phyloP scores from a whole-genome alignment of 2,113 vertebrate genomes.

The Talpa occidentalis region DNA sequence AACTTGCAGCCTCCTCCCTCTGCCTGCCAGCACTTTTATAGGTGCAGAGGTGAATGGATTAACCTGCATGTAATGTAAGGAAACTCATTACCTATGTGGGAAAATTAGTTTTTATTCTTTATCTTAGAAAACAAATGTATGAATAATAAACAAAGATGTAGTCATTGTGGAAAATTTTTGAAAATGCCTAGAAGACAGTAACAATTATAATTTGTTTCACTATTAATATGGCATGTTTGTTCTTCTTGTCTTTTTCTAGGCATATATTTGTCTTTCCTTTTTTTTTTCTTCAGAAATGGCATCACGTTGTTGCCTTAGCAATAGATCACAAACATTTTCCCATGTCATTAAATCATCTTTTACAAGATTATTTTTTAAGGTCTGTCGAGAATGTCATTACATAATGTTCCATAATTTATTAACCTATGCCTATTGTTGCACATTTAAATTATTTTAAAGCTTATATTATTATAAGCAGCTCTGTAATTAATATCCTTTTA shows the following conservation, averaged over 20 bases:
- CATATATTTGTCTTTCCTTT: neutral
- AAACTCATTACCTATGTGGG: neutral
- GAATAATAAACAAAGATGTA: neutral
- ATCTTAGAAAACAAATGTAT: neutral
- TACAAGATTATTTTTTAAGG: constrained; percentile 38
- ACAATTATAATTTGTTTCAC: neutral
- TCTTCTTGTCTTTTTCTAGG: constrained; percentile 7
- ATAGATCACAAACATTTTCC: constrained; percentile 58
- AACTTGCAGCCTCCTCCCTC: neutral
- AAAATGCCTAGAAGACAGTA: constrained; percentile 6
- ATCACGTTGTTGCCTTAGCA: constrained; percentile 31
- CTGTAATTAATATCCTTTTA: constrained; percentile 33
- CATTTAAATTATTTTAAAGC: constrained; percentile 30
- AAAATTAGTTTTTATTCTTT: neutral
- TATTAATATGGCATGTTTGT: constrained; percentile 18
- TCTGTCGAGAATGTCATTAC: constrained; percentile 25
- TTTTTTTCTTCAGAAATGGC: constrained; percentile 8
- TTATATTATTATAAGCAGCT: constrained; percentile 46
- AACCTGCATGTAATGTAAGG: neutral
- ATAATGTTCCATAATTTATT: constrained; percentile 50
- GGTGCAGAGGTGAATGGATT: neutral
- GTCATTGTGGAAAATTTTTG: constrained; percentile 19
- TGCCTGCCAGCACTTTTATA: neutral
- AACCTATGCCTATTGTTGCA: neutral
- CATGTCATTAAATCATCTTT: constrained; percentile 60